Conservation (phyloP, 2,113 vertebrate genomes). For the Callospermophilus lateralis region DNA sequence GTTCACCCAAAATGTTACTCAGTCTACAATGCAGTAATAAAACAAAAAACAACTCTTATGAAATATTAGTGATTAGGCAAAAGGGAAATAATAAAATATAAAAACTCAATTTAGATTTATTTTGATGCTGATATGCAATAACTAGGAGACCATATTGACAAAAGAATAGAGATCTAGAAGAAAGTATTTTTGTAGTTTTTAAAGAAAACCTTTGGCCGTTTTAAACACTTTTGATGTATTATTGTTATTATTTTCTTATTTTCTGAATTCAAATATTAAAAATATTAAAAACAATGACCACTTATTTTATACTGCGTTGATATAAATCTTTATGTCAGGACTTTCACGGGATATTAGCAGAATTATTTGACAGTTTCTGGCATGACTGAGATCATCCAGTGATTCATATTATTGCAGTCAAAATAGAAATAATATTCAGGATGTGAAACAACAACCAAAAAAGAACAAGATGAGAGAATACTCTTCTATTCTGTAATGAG, state of each 20-base stretch:
- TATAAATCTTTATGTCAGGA: not conserved
- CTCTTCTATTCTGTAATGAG: not conserved
- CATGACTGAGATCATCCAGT: not conserved
- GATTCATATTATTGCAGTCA: not conserved
- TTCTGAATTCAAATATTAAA: constrained; percentile 7
- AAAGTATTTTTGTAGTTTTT: not conserved
- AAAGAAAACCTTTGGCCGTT: not conserved
- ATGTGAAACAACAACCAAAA: not conserved
- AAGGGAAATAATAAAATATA: constrained; percentile 62
- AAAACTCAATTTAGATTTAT: constrained; percentile 61
- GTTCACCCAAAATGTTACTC: constrained; percentile 62
- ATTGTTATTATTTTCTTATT: constrained; percentile 5
- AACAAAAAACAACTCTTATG: constrained; percentile 53
- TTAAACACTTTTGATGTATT: not conserved
- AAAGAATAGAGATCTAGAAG: not conserved
- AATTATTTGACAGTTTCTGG: not conserved
- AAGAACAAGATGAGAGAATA: not conserved
- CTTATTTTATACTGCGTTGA: not conserved
- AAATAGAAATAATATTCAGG: not conserved
- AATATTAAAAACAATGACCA: not conserved
- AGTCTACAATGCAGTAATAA: constrained; percentile 63
- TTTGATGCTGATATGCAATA: not conserved
- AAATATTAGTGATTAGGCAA: constrained; percentile 60
- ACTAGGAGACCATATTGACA: constrained; percentile 12
- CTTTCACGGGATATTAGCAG: not conserved